Evolutionary conservation across 1,140 invertebrate genomes (phyloP).

Genomic region (Drosophila gunungcola): DNA sequence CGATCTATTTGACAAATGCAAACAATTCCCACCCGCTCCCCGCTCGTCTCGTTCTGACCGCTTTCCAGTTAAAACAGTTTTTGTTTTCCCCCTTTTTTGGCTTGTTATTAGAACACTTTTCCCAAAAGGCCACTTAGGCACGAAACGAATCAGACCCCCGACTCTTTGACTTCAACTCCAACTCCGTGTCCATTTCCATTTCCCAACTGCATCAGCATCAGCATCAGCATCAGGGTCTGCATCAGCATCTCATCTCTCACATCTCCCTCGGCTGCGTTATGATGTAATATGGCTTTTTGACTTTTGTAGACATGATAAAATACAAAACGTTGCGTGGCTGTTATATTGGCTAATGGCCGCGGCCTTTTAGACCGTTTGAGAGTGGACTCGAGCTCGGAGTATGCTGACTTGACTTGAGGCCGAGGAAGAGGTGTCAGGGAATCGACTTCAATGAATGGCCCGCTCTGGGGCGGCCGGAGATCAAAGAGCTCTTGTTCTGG

Average conservation of each 20-base stretch:
- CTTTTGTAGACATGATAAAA: slow-evolving; percentile 83
- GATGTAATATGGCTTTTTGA: slow-evolving; percentile 83
- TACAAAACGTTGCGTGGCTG: slow-evolving; percentile 82
- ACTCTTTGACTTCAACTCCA: neutral
- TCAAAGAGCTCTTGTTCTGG: slow-evolving; percentile 70
- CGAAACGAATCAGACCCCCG: slow-evolving; percentile 49
- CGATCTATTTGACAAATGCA: slow-evolving; percentile 79
- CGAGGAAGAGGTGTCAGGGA: slow-evolving; percentile 37
- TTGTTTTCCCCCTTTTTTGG: slow-evolving; percentile 37
- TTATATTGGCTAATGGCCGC: slow-evolving; percentile 82
- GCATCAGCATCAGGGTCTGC: slow-evolving; percentile 23
- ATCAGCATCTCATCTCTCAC: slow-evolving; percentile 47
- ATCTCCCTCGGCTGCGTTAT: slow-evolving; percentile 59
- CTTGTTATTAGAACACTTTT: slow-evolving; percentile 83
- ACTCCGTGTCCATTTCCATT: slow-evolving; percentile 24
- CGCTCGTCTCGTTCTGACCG: slow-evolving; percentile 10
- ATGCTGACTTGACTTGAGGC: too few species aligned
- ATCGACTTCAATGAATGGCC: slow-evolving; percentile 57
- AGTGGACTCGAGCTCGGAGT: slow-evolving; percentile 20
- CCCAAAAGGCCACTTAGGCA: slow-evolving; percentile 79
- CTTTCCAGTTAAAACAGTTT: slow-evolving; percentile 71
- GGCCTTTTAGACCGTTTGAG: slow-evolving; percentile 80
- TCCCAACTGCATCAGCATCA: slow-evolving; percentile 49
- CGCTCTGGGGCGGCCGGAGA: slow-evolving; percentile 50
- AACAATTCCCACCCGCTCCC: slow-evolving; percentile 59